These are phyloP conservation scores for Pogonomyrmex californicus DNA, from an alignment of 1,140 invertebrate species.

Conservation along the genomic window DNA sequence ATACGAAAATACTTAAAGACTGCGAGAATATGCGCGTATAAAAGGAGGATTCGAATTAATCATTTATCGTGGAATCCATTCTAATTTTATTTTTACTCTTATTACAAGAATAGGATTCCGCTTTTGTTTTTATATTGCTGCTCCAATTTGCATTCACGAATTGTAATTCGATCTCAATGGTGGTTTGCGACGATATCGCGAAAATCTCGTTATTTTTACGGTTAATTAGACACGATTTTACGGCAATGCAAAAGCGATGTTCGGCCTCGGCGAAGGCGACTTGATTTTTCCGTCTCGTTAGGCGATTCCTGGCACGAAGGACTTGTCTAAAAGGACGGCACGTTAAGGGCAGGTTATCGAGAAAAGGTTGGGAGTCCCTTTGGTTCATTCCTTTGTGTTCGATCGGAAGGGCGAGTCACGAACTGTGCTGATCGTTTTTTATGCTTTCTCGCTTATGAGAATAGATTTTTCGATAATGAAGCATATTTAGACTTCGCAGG, in stretches of 20 bases:
- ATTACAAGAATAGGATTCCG: neutral
- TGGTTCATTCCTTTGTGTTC: conserved; percentile 58
- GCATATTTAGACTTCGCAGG: neutral
- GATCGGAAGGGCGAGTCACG: conserved; percentile 69
- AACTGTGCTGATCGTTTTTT: conserved; percentile 71
- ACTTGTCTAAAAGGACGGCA: conserved; percentile 59
- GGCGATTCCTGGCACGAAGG: conserved; percentile 77
- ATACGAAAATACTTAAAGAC: neutral
- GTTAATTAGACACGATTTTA: conserved; percentile 83
- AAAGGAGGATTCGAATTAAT: conserved; percentile 17
- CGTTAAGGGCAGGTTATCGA: conserved; percentile 50
- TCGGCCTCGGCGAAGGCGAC: conserved; percentile 69
- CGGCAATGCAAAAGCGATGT: conserved; percentile 66
- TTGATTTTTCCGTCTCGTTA: conserved; percentile 86
- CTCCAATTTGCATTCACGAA: neutral
- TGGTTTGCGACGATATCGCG: conserved; percentile 63
- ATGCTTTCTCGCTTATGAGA: conserved; percentile 42
- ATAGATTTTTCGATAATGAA: conserved; percentile 4
- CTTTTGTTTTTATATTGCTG: conserved; percentile 2
- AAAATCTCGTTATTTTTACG: conserved; percentile 86
- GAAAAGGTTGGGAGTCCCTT: conserved; percentile 24
- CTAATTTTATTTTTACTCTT: neutral
- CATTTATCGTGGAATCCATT: neutral
- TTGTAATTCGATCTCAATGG: conserved; percentile 72
- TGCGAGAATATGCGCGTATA: neutral